Conservation (phyloP, 1,140 invertebrate species). For the Drosophila seguyi region DNA sequence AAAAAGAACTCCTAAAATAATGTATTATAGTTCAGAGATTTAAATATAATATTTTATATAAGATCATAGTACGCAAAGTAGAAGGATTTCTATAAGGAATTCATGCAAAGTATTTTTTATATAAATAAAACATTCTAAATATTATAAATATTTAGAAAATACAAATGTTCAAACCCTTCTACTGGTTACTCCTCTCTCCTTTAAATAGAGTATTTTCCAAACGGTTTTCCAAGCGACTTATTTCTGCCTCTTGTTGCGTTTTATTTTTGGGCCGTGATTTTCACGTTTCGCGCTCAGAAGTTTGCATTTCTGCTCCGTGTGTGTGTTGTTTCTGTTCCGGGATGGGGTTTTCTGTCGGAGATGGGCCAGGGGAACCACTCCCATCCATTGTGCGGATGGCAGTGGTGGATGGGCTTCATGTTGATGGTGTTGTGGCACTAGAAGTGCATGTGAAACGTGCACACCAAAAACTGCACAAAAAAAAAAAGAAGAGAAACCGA, state of each 20-base stretch:
- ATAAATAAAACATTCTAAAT: not conserved
- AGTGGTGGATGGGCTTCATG: conserved; percentile 19
- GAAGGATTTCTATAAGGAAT: not conserved
- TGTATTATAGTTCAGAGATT: too few relatives aligned
- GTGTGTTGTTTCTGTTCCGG: conserved; percentile 46
- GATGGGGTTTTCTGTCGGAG: not conserved
- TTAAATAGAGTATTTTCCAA: conserved; percentile 20
- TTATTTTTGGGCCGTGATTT: conserved; percentile 73
- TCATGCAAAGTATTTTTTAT: not conserved
- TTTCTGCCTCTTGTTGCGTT: conserved; percentile 59
- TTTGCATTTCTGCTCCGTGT: conserved; percentile 37
- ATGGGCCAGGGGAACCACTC: not conserved
- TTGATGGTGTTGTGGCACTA: conserved; percentile 61
- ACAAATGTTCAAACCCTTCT: not conserved
- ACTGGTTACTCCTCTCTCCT: not conserved
- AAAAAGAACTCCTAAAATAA: too few relatives aligned
- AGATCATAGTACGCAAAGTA: too few relatives aligned
- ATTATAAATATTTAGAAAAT: too few relatives aligned
- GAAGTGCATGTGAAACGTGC: conserved; percentile 74
- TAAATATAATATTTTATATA: too few relatives aligned
- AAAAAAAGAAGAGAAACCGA: conserved; percentile 14
- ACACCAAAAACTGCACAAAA: conserved; percentile 26
- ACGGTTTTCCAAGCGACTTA: conserved; percentile 13
- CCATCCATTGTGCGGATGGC: not conserved
- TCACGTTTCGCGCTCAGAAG: conserved; percentile 64